Evolutionary conservation across 2,888 invertebrate genomes (phyloP), one percentile per base, ranked within the genome.

Genomic region (Antitype chi): DNA sequence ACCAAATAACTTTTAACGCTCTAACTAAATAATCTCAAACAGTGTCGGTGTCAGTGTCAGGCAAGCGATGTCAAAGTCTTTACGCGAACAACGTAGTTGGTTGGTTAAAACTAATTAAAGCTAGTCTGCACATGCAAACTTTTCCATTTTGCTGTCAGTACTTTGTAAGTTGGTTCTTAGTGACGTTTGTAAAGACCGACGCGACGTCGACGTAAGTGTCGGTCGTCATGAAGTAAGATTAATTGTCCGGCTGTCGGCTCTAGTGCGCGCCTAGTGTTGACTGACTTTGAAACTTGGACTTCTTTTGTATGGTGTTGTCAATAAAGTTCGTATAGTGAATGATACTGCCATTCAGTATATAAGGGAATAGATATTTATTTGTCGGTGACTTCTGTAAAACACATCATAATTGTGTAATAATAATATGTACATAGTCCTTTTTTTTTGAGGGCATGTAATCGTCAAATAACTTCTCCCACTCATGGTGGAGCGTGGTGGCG

Each of bases 191-290:
- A 78, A 82, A 67, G 69, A 72, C 59, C 15, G 8, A 53, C 43
- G 55, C 15, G 13, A 53, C 43, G 55, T 62, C 52, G 60, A 59
- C 60, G 74, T 59, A n/a, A 47, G 68, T 49, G 63, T 32, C 68
- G 32, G 49, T 32, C 25, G 53, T 79, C 67, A 68, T 74, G 79
- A 70, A 78, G 66, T 62, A 80, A 85, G 82, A 86, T 86, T 85
- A 76, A 86, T 80, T 74, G 77, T 70, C 38, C 60, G 28, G 55
- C 32, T 38, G 60, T 67, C 64, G 28, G 57, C 57, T 70, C 49
- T 63, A 53, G 66, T 70, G 23, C 53, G 11, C 67, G 1, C n/a
- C 32, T 38, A 23, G 47, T 57, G 60, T 66, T 67, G 55, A 69
- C 63, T 52, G 17, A 82, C 43, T 32, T 66, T 20, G 15, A 23